These are phyloP conservation scores for Falco naumanni DNA, from an alignment of 2,797 vertebrate genomes.

Conservation along the genomic window DNA sequence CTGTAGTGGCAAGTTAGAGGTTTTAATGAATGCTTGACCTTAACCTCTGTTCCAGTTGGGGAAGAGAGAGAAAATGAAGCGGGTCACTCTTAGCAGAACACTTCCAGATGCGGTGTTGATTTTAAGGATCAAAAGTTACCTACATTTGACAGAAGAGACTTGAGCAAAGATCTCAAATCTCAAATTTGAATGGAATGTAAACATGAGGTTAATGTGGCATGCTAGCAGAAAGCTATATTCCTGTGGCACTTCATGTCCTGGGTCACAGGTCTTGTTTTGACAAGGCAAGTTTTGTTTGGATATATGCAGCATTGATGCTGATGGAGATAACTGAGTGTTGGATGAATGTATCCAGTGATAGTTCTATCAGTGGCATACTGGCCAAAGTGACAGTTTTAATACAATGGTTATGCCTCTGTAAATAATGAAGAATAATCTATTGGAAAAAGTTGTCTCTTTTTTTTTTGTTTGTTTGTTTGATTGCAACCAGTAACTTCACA, in stretches of 20 bases:
- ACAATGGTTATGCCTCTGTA: not conserved
- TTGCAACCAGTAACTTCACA: not conserved
- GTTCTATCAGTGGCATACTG: not conserved
- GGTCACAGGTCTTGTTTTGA: slow-evolving; percentile 50
- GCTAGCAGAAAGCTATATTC: not conserved
- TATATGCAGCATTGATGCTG: not conserved
- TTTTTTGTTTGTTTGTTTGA: not conserved
- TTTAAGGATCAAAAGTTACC: slow-evolving; percentile 22
- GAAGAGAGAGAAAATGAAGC: not conserved
- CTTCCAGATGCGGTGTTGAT: not conserved
- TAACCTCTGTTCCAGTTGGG: not conserved
- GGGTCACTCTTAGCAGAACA: not conserved
- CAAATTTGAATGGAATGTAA: not conserved
- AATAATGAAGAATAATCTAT: not conserved
- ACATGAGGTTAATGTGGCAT: not conserved
- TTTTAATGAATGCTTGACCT: not conserved
- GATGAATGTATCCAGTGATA: not conserved
- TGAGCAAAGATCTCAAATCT: not conserved
- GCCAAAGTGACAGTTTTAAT: not conserved
- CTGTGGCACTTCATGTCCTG: not conserved
- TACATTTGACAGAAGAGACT: not conserved
- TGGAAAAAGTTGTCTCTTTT: not conserved
- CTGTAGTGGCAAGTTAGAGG: not conserved
- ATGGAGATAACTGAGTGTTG: not conserved
- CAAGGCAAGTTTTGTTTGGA: slow-evolving; percentile 20